Conservation (phyloP, 2,113 vertebrate species). For the Sclerurus mexicanus region DNA sequence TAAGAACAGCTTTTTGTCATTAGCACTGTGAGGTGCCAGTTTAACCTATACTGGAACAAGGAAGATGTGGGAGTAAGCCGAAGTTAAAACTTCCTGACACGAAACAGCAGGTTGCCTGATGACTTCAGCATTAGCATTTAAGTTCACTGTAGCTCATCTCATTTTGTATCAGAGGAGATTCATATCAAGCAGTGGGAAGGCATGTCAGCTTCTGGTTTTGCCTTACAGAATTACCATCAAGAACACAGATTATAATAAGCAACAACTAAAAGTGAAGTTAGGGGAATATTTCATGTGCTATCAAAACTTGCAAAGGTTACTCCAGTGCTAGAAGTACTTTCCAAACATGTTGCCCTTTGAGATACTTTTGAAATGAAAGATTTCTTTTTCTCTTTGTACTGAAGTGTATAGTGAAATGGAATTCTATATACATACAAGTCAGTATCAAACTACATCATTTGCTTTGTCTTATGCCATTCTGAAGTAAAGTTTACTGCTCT, state of each 20-base stretch:
- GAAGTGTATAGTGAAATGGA: not conserved
- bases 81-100: conserved; percentile 71
- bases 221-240: conserved; percentile 75
- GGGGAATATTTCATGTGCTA: conserved; percentile 55
- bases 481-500: not conserved
- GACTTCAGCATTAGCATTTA: conserved; percentile 76
- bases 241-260: conserved; percentile 62
- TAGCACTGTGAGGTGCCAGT: conserved; percentile 22
- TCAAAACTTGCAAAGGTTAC: conserved; percentile 61
- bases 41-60: conserved; percentile 29
- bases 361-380: not conserved
- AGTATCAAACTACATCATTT: not conserved
- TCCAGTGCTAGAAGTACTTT: conserved; percentile 38
- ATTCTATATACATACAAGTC: not conserved
- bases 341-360: conserved; percentile 19
- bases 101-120: conserved; percentile 76
- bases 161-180: conserved; percentile 74
- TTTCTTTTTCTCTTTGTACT: not conserved
- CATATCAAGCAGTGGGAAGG: conserved; percentile 78
- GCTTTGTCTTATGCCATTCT: not conserved
- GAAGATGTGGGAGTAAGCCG: conserved; percentile 25
- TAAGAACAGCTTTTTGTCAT: conserved; percentile 16
- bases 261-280: conserved; percentile 71
- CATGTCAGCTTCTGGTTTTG: conserved; percentile 68
- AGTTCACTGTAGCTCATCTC: conserved; percentile 72